These are phyloP conservation scores for Osmerus eperlanus DNA, from an alignment of 2,113 vertebrate species.

Conservation along the genomic window DNA sequence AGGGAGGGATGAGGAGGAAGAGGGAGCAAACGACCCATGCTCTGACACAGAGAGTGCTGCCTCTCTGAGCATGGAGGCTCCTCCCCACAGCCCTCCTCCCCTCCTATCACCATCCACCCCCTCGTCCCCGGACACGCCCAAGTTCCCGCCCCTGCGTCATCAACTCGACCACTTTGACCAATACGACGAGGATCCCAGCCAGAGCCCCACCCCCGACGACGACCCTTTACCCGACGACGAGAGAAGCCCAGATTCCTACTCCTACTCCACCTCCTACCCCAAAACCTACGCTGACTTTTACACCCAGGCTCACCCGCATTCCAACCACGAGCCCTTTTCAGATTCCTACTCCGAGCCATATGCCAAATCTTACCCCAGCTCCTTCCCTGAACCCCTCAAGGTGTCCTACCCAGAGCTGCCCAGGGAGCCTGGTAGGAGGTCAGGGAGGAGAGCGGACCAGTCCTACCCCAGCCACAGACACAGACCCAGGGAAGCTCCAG, in stretches of 20 bases:
- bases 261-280: slow-evolving; percentile 45
- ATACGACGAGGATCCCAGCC: slow-evolving; percentile 52
- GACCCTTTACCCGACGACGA: slow-evolving; percentile 55
- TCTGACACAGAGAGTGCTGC: slow-evolving; percentile 67
- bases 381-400: slow-evolving; percentile 54
- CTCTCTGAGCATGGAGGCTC: slow-evolving; percentile 70
- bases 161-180: slow-evolving; percentile 46
- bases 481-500: slow-evolving; percentile 28
- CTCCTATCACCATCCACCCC: slow-evolving; percentile 63
- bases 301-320: slow-evolving; percentile 59
- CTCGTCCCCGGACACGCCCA: slow-evolving; percentile 53
- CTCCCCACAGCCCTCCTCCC: slow-evolving; percentile 65
- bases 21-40: slow-evolving; percentile 53
- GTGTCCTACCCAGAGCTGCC: slow-evolving; percentile 51
- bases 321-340: slow-evolving; percentile 56
- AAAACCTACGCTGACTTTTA: slow-evolving; percentile 46
- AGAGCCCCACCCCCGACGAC: slow-evolving; percentile 56
- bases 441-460: slow-evolving; percentile 36
- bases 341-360: slow-evolving; percentile 37
- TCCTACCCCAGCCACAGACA: slow-evolving; percentile 34
- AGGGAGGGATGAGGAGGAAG: slow-evolving; percentile 45
- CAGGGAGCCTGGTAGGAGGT: slow-evolving; percentile 36
- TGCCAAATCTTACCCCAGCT: slow-evolving; percentile 50
- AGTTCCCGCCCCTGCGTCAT: slow-evolving; percentile 39
- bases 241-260: slow-evolving; percentile 50